Evolutionary conservation across 2,113 vertebrate species (phyloP).

Genomic region (Saiga tatarica): DNA sequence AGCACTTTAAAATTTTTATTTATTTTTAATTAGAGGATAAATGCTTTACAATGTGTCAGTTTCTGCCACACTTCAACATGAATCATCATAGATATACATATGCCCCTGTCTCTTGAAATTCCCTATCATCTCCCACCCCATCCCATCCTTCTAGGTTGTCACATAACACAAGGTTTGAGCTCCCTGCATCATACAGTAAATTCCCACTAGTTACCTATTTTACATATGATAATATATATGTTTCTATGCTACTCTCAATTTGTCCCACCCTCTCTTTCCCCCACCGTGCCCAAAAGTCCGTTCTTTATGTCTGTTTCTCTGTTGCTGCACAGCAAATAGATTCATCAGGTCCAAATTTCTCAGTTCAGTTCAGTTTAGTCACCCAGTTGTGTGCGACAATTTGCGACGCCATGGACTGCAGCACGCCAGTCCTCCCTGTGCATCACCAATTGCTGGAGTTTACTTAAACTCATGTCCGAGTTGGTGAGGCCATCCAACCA

Average conservation of each 20-base stretch:
- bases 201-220: background rate
- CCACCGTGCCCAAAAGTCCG: background rate
- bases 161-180: background rate
- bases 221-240: background rate
- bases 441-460: background rate
- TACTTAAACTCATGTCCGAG: background rate
- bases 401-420: background rate
- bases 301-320: background rate
- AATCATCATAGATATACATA: background rate
- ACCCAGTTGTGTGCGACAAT: background rate
- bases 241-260: background rate
- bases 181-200: background rate
- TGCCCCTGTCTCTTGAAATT: background rate
- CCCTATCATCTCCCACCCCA: background rate
- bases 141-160: background rate
- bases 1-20: background rate
- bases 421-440: accelerated
- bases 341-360: background rate
- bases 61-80: background rate
- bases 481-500: background rate
- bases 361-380: background rate
- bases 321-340: background rate
- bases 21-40: background rate
- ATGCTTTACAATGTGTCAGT: background rate
- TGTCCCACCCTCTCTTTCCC: background rate